These are phyloP conservation scores for Nemoura dubitans DNA, from an alignment of 2,888 invertebrate genomes.

Conservation along the genomic window DNA sequence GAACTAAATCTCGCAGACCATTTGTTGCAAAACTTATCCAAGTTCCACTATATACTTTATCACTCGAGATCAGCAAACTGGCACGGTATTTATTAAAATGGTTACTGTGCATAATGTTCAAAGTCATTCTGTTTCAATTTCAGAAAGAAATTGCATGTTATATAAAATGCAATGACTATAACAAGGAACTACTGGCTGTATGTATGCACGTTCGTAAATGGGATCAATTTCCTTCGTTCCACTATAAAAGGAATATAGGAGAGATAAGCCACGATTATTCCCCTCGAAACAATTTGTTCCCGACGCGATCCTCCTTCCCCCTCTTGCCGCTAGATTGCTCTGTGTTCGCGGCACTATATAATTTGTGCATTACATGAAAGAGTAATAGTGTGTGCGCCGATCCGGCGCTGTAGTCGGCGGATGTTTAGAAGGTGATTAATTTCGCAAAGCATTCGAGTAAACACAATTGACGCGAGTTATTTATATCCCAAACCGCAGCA, in stretches of 20 bases:
- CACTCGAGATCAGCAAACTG: neutral
- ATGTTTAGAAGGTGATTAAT: neutral
- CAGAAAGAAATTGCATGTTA: constrained; percentile 26
- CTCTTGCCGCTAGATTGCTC: constrained; percentile 4
- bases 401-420: neutral
- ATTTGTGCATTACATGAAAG: neutral
- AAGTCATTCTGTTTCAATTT: constrained; percentile 9
- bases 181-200: constrained; percentile 14
- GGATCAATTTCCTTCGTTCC: constrained; percentile 36
- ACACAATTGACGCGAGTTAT: neutral
- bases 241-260: constrained; percentile 17
- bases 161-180: constrained; percentile 25
- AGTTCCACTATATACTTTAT: constrained; percentile 2
- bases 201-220: constrained; percentile 26
- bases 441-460: neutral
- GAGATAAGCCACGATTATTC: constrained; percentile 35
- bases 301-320: neutral
- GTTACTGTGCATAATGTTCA: neutral
- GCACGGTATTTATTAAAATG: neutral
- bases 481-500: neutral
- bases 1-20: neutral
- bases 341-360: neutral
- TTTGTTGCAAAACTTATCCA: neutral
- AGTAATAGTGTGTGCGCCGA: neutral
- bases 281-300: constrained; percentile 26